phyloP scores from a whole-genome alignment of 2,888 invertebrate species.

The Ornithoptera alexandrae region DNA sequence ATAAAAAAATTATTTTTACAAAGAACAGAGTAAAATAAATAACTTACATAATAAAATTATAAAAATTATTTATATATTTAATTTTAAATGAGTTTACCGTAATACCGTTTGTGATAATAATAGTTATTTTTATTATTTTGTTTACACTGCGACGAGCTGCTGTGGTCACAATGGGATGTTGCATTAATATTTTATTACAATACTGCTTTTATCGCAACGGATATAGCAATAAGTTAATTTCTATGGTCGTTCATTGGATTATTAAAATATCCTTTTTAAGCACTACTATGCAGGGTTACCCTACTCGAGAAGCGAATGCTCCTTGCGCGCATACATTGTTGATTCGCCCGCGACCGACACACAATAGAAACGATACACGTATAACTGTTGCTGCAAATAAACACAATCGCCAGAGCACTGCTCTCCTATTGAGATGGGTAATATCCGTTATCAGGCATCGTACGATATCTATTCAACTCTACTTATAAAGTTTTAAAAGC shows the following conservation, averaged over 20 bases:
- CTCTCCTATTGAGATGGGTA: constrained; percentile 22
- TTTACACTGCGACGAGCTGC: no score
- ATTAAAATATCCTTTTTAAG: neutral
- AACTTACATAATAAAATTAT: no score
- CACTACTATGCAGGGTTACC: neutral
- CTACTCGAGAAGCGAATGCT: constrained; percentile 8
- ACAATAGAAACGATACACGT: constrained; percentile 24
- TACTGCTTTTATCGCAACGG: no score
- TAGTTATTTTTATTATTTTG: no score
- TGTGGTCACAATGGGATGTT: no score
- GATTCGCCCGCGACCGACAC: constrained; percentile 26
- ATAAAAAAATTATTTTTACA: no score
- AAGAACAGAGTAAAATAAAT: no score
- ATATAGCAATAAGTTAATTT: neutral
- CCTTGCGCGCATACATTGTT: constrained; percentile 27
- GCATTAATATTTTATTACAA: no score
- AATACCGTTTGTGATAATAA: no score
- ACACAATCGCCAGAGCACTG: constrained; percentile 20
- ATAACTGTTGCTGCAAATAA: constrained; percentile 24
- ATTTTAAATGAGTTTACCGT: no score
- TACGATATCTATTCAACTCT: constrained; percentile 19
- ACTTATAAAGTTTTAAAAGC: neutral
- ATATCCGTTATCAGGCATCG: constrained; percentile 22
- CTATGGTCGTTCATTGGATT: neutral
- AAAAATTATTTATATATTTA: no score